phyloP scores from a whole-genome alignment of 2,113 vertebrate species.

The Tretioscincus oriximinensis region DNA sequence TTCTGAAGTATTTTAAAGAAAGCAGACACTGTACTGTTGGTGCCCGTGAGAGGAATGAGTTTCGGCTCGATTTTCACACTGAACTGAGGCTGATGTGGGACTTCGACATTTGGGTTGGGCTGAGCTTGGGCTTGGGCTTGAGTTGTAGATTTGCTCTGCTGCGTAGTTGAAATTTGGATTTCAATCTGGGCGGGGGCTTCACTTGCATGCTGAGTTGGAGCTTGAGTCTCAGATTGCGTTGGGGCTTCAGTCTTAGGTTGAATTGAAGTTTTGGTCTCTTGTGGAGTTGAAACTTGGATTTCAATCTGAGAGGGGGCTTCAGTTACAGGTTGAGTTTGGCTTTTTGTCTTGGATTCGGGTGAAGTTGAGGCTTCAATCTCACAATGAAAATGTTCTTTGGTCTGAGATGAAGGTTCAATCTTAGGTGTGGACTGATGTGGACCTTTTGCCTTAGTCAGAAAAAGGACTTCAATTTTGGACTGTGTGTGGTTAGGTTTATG shows the following conservation, averaged over 20 bases:
- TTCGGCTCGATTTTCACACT: background rate
- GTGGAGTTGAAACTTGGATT: background rate
- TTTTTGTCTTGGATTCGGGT: background rate
- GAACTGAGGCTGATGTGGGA: background rate
- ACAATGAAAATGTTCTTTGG: no score
- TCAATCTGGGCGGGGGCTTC: background rate
- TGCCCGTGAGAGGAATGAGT: background rate
- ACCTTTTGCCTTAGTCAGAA: background rate
- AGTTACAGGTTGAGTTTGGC: background rate
- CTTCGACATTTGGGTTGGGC: rapidly evolving
- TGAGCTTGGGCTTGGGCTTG: background rate
- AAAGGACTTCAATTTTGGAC: no score
- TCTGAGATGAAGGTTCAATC: background rate
- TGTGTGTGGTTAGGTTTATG: background rate
- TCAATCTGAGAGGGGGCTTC: background rate
- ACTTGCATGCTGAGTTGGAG: no score
- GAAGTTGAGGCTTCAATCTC: background rate
- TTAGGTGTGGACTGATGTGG: background rate
- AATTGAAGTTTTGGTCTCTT: background rate
- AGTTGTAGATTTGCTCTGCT: background rate
- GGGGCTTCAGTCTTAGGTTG: background rate
- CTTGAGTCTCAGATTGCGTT: background rate
- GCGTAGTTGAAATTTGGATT: background rate
- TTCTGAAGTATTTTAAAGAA: constrained; percentile 1
- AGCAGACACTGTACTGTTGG: background rate